Evolutionary conservation across 64 coral and sea anemone genomes (phyloP).

Genomic region (Actinia equina): DNA sequence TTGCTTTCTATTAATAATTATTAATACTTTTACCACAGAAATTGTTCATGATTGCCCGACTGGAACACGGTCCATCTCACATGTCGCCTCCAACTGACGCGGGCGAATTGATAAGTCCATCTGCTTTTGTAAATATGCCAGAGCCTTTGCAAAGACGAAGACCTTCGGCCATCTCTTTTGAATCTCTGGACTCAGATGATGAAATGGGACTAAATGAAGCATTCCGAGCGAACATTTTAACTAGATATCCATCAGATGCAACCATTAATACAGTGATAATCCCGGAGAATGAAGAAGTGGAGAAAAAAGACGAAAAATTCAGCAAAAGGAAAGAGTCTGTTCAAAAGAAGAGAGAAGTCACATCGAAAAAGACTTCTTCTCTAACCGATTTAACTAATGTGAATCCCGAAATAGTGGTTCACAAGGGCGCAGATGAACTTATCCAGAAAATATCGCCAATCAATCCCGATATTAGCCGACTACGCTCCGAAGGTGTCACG

Average conservation of each 20-base stretch:
- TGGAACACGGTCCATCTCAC: conserved; percentile 29
- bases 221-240: background rate
- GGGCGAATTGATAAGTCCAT: conserved; percentile 10
- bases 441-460: conserved; percentile 17
- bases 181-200: conserved; percentile 22
- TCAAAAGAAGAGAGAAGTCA: background rate
- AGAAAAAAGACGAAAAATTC: background rate
- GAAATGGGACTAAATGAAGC: conserved; percentile 23
- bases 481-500: conserved; percentile 24
- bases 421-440: conserved; percentile 14
- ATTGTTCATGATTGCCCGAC: conserved; percentile 44
- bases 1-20: no score
- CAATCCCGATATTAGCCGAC: background rate
- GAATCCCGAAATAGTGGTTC: background rate
- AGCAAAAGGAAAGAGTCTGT: background rate
- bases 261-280: background rate
- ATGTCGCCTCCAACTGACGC: background rate
- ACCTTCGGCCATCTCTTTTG: background rate
- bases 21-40: conserved; percentile 11
- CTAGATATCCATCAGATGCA: background rate
- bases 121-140: background rate
- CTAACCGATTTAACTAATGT: background rate
- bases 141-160: background rate
- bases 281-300: background rate
- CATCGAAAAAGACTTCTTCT: background rate